A percentile compares a stretch with the other conserved stretches of the same genome.
Conservation (phyloP, 2,797 vertebrate species). For the Mus minutoides region DNA sequence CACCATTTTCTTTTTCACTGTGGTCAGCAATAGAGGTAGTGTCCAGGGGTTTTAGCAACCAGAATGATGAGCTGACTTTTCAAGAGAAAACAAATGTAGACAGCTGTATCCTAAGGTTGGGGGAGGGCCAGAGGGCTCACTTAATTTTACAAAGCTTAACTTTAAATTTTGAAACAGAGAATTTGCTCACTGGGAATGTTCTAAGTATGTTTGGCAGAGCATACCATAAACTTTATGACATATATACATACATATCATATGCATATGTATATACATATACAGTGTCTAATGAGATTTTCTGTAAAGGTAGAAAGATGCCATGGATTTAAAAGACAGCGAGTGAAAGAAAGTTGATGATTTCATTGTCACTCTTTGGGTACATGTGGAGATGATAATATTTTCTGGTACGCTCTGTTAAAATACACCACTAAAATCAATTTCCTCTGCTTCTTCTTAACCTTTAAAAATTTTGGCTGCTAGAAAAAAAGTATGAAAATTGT, state of each 20-base stretch:
- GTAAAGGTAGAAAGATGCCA: not conserved
- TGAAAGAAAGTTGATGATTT: not conserved
- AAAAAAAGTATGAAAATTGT: not conserved
- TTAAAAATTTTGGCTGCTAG: not conserved
- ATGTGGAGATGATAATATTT: not conserved
- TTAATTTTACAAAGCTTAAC: conserved; percentile 17
- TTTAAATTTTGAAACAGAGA: not conserved
- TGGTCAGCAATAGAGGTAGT: not conserved
- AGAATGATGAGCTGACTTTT: conserved; percentile 5
- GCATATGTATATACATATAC: not conserved
- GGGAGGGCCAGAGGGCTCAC: not conserved
- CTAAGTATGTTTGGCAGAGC: not conserved
- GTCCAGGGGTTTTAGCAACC: conserved; percentile 50
- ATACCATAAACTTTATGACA: not conserved
- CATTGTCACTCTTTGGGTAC: not conserved
- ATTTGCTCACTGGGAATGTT: not conserved
- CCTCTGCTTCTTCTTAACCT: not conserved
- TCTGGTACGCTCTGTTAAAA: not conserved
- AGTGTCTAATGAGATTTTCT: not conserved
- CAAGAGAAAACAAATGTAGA: conserved; percentile 48
- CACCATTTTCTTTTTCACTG: conserved; percentile 18
- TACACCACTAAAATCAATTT: not conserved
- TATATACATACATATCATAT: not conserved
- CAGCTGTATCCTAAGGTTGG: not conserved
- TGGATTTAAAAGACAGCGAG: not conserved